phyloP scores from a whole-genome alignment of 2,888 invertebrate genomes.

The Neocrepidodera transversa region DNA sequence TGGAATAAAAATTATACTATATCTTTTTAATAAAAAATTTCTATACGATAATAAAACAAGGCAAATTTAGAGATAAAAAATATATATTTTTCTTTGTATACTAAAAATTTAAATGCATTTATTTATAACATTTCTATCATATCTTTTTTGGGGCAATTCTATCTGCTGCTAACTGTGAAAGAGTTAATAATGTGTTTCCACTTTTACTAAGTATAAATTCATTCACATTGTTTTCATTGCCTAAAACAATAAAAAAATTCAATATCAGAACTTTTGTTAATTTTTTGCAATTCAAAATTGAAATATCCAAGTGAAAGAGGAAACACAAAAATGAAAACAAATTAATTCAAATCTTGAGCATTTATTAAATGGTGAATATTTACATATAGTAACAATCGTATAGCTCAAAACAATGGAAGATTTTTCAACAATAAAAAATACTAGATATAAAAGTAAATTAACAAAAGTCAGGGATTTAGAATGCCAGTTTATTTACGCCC shows the following conservation, averaged over 20 bases:
- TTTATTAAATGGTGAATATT: conserved; percentile 41
- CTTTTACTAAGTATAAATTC: conserved; percentile 34
- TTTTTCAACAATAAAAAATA: conserved; percentile 30
- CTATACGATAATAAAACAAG: no score
- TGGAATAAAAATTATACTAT: no score
- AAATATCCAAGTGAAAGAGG: conserved; percentile 26
- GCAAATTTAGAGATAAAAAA: no score
- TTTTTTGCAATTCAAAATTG: not conserved
- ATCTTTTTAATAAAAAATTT: no score
- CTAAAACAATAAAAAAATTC: conserved; percentile 39
- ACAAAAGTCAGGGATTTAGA: conserved; percentile 17
- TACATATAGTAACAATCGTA: conserved; percentile 42
- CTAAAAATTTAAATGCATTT: conserved; percentile 2
- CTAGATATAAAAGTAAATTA: conserved; percentile 31
- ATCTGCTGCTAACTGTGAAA: conserved; percentile 45
- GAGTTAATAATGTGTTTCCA: conserved; percentile 40
- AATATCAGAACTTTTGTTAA: conserved; percentile 1
- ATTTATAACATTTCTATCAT: conserved; percentile 7
- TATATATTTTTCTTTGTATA: conserved; percentile 1
- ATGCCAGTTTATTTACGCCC: conserved; percentile 12
- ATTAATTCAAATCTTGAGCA: conserved; percentile 12
- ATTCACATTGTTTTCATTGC: conserved; percentile 34
- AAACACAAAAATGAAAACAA: conserved; percentile 36
- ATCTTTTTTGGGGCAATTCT: conserved; percentile 45
- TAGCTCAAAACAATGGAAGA: conserved; percentile 31